Evolutionary conservation across 2,113 vertebrate genomes (phyloP).

Genomic region (Excalfactoria chinensis): DNA sequence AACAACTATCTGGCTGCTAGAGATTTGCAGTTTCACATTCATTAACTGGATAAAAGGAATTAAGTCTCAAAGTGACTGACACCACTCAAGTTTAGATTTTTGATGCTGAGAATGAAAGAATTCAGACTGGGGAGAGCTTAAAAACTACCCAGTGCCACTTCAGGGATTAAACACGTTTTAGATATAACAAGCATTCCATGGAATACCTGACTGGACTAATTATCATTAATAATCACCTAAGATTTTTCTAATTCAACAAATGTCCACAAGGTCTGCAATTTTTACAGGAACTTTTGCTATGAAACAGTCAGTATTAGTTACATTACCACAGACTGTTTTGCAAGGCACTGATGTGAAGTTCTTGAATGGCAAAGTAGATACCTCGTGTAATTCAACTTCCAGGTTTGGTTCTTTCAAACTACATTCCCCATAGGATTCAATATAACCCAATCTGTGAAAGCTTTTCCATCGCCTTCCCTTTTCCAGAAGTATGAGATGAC

Average conservation of each 20-base stretch:
- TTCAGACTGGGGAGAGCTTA: neutral
- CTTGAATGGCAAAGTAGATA: neutral
- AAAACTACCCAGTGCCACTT: neutral
- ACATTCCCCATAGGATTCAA: neutral
- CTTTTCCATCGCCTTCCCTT: neutral
- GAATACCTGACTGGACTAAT: neutral
- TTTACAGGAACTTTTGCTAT: neutral
- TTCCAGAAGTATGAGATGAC: neutral
- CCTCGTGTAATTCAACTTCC: neutral
- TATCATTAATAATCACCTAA: neutral
- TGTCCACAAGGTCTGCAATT: neutral
- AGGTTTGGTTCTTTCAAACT: neutral
- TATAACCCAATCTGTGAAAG: neutral
- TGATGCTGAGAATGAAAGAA: neutral
- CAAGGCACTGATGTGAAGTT: neutral
- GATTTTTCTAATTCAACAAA: neutral
- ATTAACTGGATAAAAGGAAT: neutral
- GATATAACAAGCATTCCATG: neutral
- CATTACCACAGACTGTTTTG: neutral
- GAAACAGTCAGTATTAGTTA: neutral
- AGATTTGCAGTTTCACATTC: neutral
- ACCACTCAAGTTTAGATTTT: fast-evolving
- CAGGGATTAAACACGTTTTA: neutral
- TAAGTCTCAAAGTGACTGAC: neutral
- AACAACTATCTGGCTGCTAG: neutral